A percentile compares a stretch with the other conserved stretches of the same genome.
Evolutionary conservation across 2,113 vertebrate species (phyloP).

Genomic region (Hypocryptadius cinnamomeus): DNA sequence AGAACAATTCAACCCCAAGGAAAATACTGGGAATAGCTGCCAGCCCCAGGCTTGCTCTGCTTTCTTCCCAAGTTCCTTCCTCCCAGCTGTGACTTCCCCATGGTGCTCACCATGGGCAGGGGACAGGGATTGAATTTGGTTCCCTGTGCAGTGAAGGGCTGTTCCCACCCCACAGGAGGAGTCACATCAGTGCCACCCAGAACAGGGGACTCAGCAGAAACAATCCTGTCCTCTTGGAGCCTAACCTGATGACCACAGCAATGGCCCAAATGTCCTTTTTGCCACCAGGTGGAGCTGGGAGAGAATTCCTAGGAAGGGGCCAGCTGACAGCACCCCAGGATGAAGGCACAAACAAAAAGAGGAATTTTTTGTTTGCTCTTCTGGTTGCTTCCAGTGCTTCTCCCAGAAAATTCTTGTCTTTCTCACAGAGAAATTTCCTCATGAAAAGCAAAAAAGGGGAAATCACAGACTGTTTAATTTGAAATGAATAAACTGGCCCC

Average conservation of each 20-base stretch:
- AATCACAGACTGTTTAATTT: accelerated
- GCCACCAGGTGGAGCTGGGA: constrained; percentile 49
- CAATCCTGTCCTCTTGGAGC: neutral
- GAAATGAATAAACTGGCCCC: neutral
- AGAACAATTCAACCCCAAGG: neutral
- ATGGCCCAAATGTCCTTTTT: neutral
- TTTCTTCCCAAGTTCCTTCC: neutral
- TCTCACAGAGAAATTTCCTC: neutral
- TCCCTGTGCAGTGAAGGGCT: neutral
- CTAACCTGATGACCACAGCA: neutral
- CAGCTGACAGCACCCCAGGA: neutral
- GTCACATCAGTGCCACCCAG: neutral
- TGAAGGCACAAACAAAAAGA: neutral
- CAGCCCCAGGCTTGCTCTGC: neutral
- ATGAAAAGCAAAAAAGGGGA: neutral
- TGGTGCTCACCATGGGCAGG: accelerated
- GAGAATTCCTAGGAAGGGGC: neutral
- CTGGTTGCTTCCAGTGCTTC: accelerated
- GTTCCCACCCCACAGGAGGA: accelerated
- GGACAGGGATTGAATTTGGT: neutral
- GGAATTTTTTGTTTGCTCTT: neutral
- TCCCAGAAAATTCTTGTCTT: neutral
- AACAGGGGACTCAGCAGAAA: accelerated
- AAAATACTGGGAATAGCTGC: neutral
- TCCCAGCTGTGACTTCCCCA: neutral